Percentiles rank a stretch among this genome's conserved stretches.
Conservation (phyloP, 2,113 vertebrate genomes). For the Natator depressus region DNA sequence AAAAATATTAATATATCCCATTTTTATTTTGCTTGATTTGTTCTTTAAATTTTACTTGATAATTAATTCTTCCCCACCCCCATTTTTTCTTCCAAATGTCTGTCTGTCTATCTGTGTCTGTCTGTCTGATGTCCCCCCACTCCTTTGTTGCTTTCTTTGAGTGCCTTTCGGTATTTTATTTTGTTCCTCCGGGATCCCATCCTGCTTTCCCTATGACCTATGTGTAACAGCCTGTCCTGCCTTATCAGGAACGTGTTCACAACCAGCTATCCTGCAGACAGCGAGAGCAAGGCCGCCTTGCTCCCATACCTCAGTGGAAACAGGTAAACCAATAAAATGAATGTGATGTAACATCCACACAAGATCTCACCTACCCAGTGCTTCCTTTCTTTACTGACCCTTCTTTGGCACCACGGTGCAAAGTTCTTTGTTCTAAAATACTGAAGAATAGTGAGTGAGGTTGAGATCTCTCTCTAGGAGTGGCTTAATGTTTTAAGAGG, state of each 20-base stretch:
- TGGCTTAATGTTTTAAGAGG: neutral
- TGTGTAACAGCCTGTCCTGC: slow-evolving; percentile 85
- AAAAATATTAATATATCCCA: neutral
- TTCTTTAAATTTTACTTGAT: slow-evolving; percentile 53
- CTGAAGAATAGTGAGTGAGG: neutral
- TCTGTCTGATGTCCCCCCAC: slow-evolving; percentile 41
- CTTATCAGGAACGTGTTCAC: slow-evolving; percentile 86
- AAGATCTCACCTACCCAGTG: neutral
- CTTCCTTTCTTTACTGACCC: neutral
- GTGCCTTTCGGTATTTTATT: slow-evolving; percentile 72
- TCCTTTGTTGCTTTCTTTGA: slow-evolving; percentile 48
- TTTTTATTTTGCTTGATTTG: slow-evolving; percentile 36
- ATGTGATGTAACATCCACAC: neutral
- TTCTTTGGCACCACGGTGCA: neutral
- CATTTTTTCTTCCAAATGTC: slow-evolving; percentile 31
- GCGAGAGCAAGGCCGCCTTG: slow-evolving; percentile 83
- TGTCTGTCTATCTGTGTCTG: slow-evolving; percentile 59
- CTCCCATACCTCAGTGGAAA: slow-evolving; percentile 91
- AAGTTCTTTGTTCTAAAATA: neutral
- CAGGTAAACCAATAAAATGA: slow-evolving; percentile 88
- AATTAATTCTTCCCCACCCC: slow-evolving; percentile 33
- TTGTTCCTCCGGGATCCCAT: slow-evolving; percentile 67
- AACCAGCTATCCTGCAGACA: slow-evolving; percentile 77
- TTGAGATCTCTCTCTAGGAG: neutral
- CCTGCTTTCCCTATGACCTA: slow-evolving; percentile 61